phyloP scores from a whole-genome alignment of 2,113 vertebrate species.

The Platanista minor region DNA sequence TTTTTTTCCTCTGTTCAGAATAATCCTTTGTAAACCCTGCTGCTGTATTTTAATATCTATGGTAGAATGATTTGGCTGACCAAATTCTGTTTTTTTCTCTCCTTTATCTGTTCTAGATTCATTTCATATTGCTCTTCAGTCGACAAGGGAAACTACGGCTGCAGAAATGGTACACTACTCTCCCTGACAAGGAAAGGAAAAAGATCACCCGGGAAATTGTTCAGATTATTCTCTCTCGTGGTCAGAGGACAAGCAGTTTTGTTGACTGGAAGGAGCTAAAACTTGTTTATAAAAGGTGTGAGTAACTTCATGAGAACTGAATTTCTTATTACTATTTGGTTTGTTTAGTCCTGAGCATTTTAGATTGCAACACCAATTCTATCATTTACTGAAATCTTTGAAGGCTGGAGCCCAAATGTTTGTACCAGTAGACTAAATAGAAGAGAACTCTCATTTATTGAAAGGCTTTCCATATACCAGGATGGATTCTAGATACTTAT shows the following conservation, averaged over 20 bases:
- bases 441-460: neutral
- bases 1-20: neutral
- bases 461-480: neutral
- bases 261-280: slow-evolving; percentile 97
- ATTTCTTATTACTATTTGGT: neutral
- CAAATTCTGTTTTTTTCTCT: neutral
- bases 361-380: neutral
- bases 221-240: slow-evolving; percentile 89
- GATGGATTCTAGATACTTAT: neutral
- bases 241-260: slow-evolving; percentile 93
- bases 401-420: neutral
- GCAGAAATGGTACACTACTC: slow-evolving; percentile 95
- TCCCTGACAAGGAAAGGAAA: slow-evolving; percentile 94
- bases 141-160: slow-evolving; percentile 96
- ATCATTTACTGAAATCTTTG: neutral
- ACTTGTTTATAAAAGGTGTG: slow-evolving; percentile 97
- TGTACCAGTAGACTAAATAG: neutral
- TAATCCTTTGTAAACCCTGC: neutral
- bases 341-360: neutral
- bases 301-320: slow-evolving; percentile 75
- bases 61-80: neutral
- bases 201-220: slow-evolving; percentile 95
- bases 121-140: slow-evolving; percentile 97
- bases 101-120: slow-evolving; percentile 86
- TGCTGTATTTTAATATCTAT: neutral